Evolutionary conservation across 2,797 vertebrate genomes (phyloP), one percentile per base, ranked within the genome.

Genomic region (Pseudotriccus pelzelni): DNA sequence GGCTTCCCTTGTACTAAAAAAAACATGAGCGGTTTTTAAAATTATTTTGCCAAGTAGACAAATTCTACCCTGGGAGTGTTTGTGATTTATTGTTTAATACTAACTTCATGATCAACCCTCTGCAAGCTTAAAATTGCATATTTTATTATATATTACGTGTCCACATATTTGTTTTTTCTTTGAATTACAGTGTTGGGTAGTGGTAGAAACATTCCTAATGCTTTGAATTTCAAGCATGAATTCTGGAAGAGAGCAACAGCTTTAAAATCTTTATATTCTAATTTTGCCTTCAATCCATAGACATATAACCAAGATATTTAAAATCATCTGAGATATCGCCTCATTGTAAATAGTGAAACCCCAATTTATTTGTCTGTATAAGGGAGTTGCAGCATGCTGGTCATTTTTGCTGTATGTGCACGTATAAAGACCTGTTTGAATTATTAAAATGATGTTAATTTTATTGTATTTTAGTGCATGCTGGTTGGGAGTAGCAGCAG

Each of bases 51-150:
- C 17, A 20, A 56, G 11, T 12, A 60, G 59, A 27, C 10, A 22
- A 5, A 20, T 63, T 60, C 14, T 60, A 0, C 32, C 0, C 0
- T 16, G 28, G 17, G 18, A 34, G 1, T n/a, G 46, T 32, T 80
- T 67, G 28, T 49, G 25, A 9, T 43, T 44, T 15, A 28, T 62
- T 28, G 9, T 44, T 83, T 63, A 49, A 47, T 5, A 4, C 9
- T 50, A n/a, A 10, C 28, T n/a, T 69, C 0, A 1, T 0, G 17
- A 24, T 24, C 53, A 39, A 5, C 6, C 1, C 30, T 53, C 46
- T 34, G 11, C 20, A 34, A 59, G 30, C 27, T 43, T 79, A 14
- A 64, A 66, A n/a, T 30, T 30, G 28, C 10, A 15, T 55, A 0
- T 64, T 84, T 7, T 37, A 0, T 32, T 14, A 8, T 19, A 6